Evolutionary conservation across 1,140 invertebrate genomes (phyloP).

Genomic region (Neotoxoptera formosana): DNA sequence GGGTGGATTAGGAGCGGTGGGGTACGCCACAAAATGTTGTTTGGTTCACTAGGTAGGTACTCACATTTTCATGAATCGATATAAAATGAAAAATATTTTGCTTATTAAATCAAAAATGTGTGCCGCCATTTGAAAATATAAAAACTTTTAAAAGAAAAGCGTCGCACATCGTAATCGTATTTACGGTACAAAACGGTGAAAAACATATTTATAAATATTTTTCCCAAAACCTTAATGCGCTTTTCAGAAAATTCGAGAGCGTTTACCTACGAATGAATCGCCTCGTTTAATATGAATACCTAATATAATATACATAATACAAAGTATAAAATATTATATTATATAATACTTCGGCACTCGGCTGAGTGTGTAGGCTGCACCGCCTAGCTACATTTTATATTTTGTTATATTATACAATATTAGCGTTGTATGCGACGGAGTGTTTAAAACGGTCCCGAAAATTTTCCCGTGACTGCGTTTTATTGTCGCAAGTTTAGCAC

Average conservation of each 20-base stretch:
- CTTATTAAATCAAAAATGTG: no score
- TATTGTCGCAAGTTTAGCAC: conserved; percentile 15
- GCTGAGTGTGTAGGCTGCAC: not conserved
- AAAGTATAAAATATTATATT: not conserved
- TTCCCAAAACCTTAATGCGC: not conserved
- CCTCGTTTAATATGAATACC: not conserved
- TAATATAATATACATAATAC: not conserved
- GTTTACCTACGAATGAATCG: not conserved
- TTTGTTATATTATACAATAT: not conserved
- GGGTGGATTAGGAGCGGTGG: no score
- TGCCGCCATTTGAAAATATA: not conserved
- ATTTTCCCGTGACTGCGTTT: conserved; percentile 21
- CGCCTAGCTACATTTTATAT: not conserved
- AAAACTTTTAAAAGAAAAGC: not conserved
- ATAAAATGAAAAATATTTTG: no score
- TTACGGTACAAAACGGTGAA: not conserved
- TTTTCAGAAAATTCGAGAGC: not conserved
- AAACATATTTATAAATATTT: not conserved
- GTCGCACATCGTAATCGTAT: not conserved
- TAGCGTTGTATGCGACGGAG: not conserved
- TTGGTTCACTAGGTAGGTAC: no score
- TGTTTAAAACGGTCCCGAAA: not conserved
- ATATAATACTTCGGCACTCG: not conserved
- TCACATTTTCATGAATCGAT: no score
- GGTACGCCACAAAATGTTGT: no score